Base-by-base conservation (phyloP, 2,888 invertebrate genomes). In the Gastracanthus pulcherrimus region DNA sequence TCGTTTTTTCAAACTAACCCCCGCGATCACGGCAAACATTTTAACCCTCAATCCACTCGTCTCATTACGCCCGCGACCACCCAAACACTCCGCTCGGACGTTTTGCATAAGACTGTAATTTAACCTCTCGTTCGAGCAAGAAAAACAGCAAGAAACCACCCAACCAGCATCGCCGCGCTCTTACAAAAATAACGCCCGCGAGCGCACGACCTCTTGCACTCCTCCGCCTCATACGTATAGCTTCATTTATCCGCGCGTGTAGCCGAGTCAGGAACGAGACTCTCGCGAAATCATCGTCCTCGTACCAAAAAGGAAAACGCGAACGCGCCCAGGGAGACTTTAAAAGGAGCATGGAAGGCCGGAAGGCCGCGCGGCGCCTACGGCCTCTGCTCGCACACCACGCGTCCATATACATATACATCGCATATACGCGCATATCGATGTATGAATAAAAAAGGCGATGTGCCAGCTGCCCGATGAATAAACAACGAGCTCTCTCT, bases 401-500 rank as follows among this genome's bases (percentile, higher is more conserved):
- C n/a, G 45, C 45, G 26, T n/a, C 67, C n/a, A 45, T 31, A 19
- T 11, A 29, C 9, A 13, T 7, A 19, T 19, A 19, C 34, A 34
- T n/a, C n/a, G n/a, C n/a, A n/a, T n/a, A n/a, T n/a, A n/a, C 19
- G 19, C 38, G 36, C 55, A 72, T 71, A 79, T 79, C 67, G 41
- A 48, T 72, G 55, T n/a, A 77, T 48, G 64, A 74, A 64, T 70
- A 78, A 82, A 78, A 82, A 78, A 75, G 45, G 34, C 26, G 67
- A 81, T 19, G 62, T 34, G 66, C 41, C 64, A 58, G 69, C 69
- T 51, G 64, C 51, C 72, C 72, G 38, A 77, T 81, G 82, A 82
- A 82, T 82, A 82, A 82, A 75, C 82, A 82, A 81, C 58, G 36
- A 70, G 69, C 29, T n/a, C n/a, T n/a, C n/a, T n/a, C n/a, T n/a